Evolutionary conservation across 2,113 vertebrate genomes (phyloP).

Genomic region (Macquaria australasica): DNA sequence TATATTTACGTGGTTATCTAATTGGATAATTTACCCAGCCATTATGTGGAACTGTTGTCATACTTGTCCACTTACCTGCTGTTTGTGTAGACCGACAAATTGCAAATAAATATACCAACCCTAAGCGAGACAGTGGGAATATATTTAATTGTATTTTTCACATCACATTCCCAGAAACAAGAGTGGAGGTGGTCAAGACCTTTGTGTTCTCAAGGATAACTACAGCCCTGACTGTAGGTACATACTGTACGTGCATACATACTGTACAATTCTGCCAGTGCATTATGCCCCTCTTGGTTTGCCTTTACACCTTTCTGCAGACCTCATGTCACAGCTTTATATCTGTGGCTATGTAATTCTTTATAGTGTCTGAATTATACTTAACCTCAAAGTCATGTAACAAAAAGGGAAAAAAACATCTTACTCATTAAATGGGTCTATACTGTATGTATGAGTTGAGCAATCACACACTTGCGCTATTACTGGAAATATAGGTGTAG

Average conservation of each 20-base stretch:
- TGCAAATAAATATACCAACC: background rate
- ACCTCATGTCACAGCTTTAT: background rate
- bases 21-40: background rate
- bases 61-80: background rate
- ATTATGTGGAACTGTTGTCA: background rate
- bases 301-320: background rate
- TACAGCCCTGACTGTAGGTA: background rate
- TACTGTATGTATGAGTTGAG: background rate
- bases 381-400: background rate
- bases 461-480: background rate
- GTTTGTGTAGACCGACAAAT: background rate
- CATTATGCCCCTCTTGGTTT: background rate
- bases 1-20: background rate
- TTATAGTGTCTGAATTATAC: background rate
- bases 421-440: background rate
- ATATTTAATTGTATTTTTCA: background rate
- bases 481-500: slow-evolving; percentile 1
- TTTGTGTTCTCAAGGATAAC: background rate
- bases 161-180: background rate
- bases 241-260: background rate
- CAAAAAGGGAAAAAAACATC: background rate
- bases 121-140: background rate
- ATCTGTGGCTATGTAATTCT: background rate
- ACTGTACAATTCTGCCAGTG: background rate
- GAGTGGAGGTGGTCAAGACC: background rate